Evolutionary conservation across 2,888 invertebrate genomes (phyloP).

Genomic region (Toxonevra muliebris): DNA sequence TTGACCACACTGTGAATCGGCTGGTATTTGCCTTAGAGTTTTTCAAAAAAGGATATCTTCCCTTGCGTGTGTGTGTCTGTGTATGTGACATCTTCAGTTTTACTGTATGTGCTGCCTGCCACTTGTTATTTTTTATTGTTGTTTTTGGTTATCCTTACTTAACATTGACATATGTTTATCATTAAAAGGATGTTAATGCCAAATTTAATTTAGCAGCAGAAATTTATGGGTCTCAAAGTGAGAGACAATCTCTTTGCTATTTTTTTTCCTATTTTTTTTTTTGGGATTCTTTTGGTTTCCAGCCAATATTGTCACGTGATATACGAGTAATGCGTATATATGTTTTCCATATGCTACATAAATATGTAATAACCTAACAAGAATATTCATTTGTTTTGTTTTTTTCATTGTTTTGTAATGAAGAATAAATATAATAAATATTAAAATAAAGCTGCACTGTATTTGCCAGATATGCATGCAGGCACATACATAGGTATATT

Average conservation of each 20-base stretch:
- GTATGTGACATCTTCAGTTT: too few species aligned
- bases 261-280: background rate
- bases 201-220: constrained; percentile 39
- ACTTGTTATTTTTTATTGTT: too few species aligned
- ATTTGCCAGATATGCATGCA: too few species aligned
- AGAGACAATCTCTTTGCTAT: background rate
- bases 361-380: background rate
- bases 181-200: constrained; percentile 32
- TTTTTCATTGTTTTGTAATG: background rate
- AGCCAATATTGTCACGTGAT: constrained; percentile 21
- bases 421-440: background rate
- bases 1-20: too few species aligned
- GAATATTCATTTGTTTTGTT: background rate
- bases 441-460: background rate
- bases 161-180: background rate
- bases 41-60: too few species aligned
- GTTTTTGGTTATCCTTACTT: too few species aligned
- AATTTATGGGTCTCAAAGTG: constrained; percentile 31
- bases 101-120: too few species aligned
- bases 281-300: constrained; percentile 1
- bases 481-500: background rate
- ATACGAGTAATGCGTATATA: background rate
- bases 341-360: background rate
- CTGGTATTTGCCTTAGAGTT: too few species aligned
- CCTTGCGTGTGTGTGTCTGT: too few species aligned